Base-by-base conservation (phyloP, 92 coral and sea anemone genomes). In the Pocillopora meandrina region DNA sequence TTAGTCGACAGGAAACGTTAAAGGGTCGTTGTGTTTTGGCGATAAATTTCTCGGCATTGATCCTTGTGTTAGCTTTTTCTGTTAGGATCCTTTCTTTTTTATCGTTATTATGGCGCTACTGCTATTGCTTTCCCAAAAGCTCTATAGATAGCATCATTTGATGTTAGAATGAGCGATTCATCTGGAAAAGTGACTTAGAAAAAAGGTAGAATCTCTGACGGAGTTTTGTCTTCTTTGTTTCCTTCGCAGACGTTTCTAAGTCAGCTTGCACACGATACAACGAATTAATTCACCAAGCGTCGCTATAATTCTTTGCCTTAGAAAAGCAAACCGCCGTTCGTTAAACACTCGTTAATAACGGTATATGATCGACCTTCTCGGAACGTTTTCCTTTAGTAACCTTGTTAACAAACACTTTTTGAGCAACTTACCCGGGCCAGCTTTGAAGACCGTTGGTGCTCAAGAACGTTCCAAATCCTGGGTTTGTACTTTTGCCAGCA, bases 401-500 rank as follows among this genome's bases (percentile, higher is more conserved):
- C 17, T 57, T 65, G 57, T 72, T 33, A 65, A 36, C 26, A 42
- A 31, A 76, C 0, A 21, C 14, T 2, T 12, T 3, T 74, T 10
- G 0, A 60, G 1, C 15, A 31, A 21, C 98, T 88, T 88, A 97
- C 99, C 98, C 85, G 92, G 0, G 98, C 97, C 66, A 88, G 57
- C 31, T 65, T 92, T 13, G 99, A 97, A 6, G 98, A 88, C 12
- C 97, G 94, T 61, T 92, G 98, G 81, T 95, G 92, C 58, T 97
- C 98, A 78, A 97, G 77, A 55, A 95, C 88, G 36, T 93, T 83
- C 99, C 99, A 97, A 23, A 97, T 91, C 75, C 81, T 85, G 1
- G 96, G 92, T 72, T 95, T 90, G 81, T 93, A 95, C 78, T 83
- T 91, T 74, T 95, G 98, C 99, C 99, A 97, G 61, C 83, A 85